A percentile compares a stretch with the other conserved stretches of the same genome.
phyloP scores from a whole-genome alignment of 2,113 vertebrate genomes.

The Orcinus orca region DNA sequence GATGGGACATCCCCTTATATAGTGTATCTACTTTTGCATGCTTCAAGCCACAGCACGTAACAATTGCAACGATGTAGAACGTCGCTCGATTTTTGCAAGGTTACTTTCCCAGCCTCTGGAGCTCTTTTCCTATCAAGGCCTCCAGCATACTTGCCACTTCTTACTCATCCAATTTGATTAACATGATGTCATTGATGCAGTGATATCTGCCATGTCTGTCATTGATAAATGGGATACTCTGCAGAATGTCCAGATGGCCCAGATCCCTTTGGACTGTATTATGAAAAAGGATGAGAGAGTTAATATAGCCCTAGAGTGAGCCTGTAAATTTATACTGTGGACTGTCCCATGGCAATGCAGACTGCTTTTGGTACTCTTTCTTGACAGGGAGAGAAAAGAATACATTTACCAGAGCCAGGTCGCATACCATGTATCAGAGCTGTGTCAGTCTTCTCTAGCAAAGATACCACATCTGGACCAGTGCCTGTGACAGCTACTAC shows the following conservation, averaged over 20 bases:
- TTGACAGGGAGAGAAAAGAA: neutral
- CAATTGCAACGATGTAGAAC: neutral
- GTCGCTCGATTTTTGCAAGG: neutral
- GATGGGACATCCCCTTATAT: neutral
- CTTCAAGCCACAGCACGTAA: neutral
- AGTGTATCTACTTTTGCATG: neutral
- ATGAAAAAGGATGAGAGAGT: neutral
- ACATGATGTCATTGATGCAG: neutral
- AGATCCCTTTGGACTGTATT: neutral
- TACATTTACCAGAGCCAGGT: neutral
- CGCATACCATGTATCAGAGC: accelerated
- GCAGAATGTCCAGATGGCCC: neutral
- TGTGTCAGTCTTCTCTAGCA: neutral
- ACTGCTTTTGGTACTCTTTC: neutral
- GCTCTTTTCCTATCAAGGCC: neutral
- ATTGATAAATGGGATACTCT: neutral
- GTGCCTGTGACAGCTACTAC: neutral
- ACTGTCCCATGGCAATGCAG: neutral
- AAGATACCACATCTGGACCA: neutral
- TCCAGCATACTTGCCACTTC: neutral
- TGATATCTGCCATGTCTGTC: neutral
- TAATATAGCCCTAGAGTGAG: neutral
- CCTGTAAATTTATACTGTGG: neutral
- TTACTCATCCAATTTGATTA: neutral
- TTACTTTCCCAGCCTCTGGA: neutral